A percentile compares a stretch with the other conserved stretches of the same genome.
Evolutionary conservation across 2,797 vertebrate genomes (phyloP).

Genomic region (Pempheris klunzingeri): DNA sequence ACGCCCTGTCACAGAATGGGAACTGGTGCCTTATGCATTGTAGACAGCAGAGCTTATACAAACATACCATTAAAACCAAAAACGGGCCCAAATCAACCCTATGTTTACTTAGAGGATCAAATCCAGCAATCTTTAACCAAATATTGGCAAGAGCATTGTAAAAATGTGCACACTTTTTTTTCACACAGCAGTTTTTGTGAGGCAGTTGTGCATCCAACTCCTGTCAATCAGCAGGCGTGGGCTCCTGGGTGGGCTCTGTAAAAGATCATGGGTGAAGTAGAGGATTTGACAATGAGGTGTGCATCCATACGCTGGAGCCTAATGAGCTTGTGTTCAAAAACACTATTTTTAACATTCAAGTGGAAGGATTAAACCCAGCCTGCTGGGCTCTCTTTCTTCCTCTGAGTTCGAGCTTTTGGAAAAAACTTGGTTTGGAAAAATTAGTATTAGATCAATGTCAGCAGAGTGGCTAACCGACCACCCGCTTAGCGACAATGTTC

Average conservation of each 20-base stretch:
- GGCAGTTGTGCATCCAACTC: constrained; percentile 55
- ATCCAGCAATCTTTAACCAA: constrained; percentile 66
- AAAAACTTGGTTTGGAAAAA: constrained; percentile 41
- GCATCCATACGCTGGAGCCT: constrained; percentile 37
- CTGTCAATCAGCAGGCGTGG: constrained; percentile 55
- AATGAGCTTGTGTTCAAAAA: constrained; percentile 50
- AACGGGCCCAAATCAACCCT: constrained; percentile 71
- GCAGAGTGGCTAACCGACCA: constrained; percentile 57
- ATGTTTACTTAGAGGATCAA: constrained; percentile 73
- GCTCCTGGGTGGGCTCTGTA: constrained; percentile 68
- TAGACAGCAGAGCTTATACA: constrained; percentile 61
- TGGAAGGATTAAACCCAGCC: constrained; percentile 24
- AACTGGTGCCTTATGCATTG: constrained; percentile 39
- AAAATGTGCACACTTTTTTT: constrained; percentile 46
- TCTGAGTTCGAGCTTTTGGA: constrained; percentile 38
- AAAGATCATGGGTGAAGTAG: constrained; percentile 48
- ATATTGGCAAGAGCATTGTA: constrained; percentile 56
- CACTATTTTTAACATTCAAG: constrained; percentile 21
- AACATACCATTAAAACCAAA: constrained; percentile 76
- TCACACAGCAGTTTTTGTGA: constrained; percentile 48
- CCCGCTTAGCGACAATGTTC: constrained; percentile 35
- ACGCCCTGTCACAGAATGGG: constrained; percentile 56
- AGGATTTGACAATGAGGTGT: constrained; percentile 57
- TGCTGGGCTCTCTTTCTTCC: constrained; percentile 23
- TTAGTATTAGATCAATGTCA: constrained; percentile 42